A percentile compares a stretch with the other conserved stretches of the same genome.
Conservation (phyloP, 2,888 invertebrate genomes). For the Zootermopsis nevadensis region DNA sequence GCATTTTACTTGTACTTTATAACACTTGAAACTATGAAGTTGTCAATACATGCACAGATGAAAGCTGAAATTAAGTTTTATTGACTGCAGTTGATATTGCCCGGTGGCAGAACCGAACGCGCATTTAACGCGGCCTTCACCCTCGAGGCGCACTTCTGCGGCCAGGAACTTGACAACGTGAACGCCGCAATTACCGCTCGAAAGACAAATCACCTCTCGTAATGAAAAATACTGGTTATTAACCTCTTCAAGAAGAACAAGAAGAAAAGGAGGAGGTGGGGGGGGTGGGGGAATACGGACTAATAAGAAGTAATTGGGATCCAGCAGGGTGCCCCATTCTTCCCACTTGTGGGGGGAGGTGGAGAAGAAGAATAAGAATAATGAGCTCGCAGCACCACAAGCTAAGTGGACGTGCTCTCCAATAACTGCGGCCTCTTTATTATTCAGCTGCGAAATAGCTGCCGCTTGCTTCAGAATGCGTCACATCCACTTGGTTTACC, state of each 20-base stretch:
- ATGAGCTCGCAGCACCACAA: neutral
- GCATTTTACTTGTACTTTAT: no score
- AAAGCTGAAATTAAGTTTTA: no score
- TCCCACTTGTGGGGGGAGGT: neutral
- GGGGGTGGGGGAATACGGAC: constrained; percentile 13
- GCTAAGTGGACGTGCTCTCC: neutral
- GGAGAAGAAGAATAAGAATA: neutral
- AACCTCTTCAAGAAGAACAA: constrained; percentile 18
- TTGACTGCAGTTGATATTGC: no score
- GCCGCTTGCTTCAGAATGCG: no score
- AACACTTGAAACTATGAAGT: no score
- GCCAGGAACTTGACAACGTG: neutral
- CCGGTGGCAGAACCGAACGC: no score
- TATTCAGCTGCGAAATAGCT: no score
- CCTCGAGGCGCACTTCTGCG: neutral
- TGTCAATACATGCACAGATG: no score
- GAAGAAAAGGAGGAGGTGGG: neutral
- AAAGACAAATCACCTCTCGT: constrained; percentile 44
- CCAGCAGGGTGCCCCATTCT: constrained; percentile 5
- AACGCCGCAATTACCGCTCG: neutral
- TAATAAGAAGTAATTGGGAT: constrained; percentile 40
- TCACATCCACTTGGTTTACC: no score
- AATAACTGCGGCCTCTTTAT: neutral
- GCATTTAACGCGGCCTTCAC: no score
- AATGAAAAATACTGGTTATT: constrained; percentile 41